Evolutionary conservation across 2,797 vertebrate genomes (phyloP), one percentile per base, ranked within the genome.

Genomic region (Hippoglossus hippoglossus): DNA sequence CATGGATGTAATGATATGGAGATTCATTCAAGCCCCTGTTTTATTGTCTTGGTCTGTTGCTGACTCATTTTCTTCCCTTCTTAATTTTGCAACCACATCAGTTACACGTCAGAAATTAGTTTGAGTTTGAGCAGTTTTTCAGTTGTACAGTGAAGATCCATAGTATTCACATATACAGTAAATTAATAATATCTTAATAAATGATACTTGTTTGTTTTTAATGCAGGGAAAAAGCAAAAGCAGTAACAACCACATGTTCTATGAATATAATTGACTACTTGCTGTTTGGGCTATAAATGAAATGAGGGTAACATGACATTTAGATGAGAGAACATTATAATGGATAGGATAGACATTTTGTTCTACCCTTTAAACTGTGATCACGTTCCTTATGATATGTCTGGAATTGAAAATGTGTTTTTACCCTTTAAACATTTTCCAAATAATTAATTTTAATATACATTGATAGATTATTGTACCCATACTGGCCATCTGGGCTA

Each of bases 1-100:
- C 67, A n/a, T n/a, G n/a, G n/a, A n/a, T n/a, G 39, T 65, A 77
- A 70, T 63, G 36, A 79, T 69, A 77, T 81, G 67, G 53, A 73
- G 66, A 71, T 77, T 59, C 7, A 41, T 73, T 75, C 67, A 65
- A 64, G 65, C 67, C 62, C 60, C 57, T 67, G 39, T 72, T 71
- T 36, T 73, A 53, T 77, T 82, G 60, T 76, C 75, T 19, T 49
- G 55, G 31, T 41, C 52, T 50, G 25, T 57, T 65, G 57, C 44
- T 56, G 55, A 75, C 50, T 68, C 26, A 39, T 71, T 77, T 56
- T 71, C 18, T 61, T 21, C 22, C 2, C 6, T 44, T 47, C 46
- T 47, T 11, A 47, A 19, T 9, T 19, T 63, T 68, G 24, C 50
- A 54, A 46, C 58, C 47, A 75, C 36, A 80, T 78, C 62, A 76